Base-by-base conservation (phyloP, 2,888 invertebrate species). In the Eudasyphora cyanicolor region DNA sequence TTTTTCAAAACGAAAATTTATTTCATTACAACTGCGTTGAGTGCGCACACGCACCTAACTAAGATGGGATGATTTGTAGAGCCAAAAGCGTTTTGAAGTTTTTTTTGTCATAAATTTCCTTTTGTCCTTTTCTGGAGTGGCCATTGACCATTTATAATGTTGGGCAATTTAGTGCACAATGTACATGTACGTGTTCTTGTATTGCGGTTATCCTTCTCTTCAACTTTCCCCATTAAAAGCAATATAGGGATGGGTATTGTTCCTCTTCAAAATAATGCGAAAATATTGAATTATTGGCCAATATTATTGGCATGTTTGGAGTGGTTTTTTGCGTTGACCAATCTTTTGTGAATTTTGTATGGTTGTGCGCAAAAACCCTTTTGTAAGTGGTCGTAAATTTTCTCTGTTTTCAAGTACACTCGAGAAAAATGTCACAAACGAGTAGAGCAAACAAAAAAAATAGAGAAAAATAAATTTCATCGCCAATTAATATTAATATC, bases 201-300 rank as follows among this genome's bases (percentile, higher is more conserved):
- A n/a, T 60, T 29, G 29, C 32, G 29, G 60, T 60, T 27, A 45
- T 8, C 12, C 45, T n/a, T n/a, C 32, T 8, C 54, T 21, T 54
- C 24, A 60, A 60, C 60, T 60, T 60, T 60, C 8, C 60, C 32
- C 60, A 60, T 60, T 60, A 60, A 60, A 60, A n/a, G 29, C 60
- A 29, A 29, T 29, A 29, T 60, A 2, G 19, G 2, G 19, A 19
- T 49, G n/a, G 4, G 60, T 32, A 12, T 60, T 60, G 60, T 29
- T 0, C 29, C 27, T n/a, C 29, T 5, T n/a, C n/a, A n/a, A 17
- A 27, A 29, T 29, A 60, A 60, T 60, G n/a, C 17, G 19, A 57
- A 24, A 24, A n/a, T 29, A 60, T 60, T 29, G 32, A 60, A 60
- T 24, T 60, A 60, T 60, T 60, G 24, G n/a, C 32, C 60, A 60